Evolutionary conservation across 1,140 invertebrate species (phyloP), one percentile per base, ranked within the genome.

Genomic region (Diabrotica virgifera): DNA sequence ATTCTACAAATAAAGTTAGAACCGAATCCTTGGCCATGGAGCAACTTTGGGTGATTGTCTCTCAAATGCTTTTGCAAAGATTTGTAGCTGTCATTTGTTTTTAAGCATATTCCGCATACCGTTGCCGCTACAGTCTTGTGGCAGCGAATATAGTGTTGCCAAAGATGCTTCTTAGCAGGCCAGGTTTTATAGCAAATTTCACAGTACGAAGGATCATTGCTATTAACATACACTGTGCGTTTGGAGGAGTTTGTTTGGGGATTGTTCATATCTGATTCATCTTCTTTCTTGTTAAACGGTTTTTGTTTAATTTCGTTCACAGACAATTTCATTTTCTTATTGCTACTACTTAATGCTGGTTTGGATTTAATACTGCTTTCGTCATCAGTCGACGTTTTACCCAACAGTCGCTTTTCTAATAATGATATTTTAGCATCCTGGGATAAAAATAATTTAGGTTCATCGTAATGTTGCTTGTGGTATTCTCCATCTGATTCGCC

Each of bases 91-190:
- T 74, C 74, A 68, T 85, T 85, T 0, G 85, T 78, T 70, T 85
- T 83, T 11, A 86, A 66, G 64, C 85, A 86, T 38, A 87, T 85
- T 0, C 85, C 85, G 63, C 85, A 87, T 3, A 85, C 83, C 0
- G 84, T 84, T 0, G 84, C 84, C 0, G 85, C 84, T 63, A 83
- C 83, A 3, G 77, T 73, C 36, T 82, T 80, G 72, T 87, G 85
- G 67, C 84, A 85, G 13, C 85, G 74, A 37, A 86, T 86, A 14
- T 86, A 75, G 71, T 87, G 85, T 69, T 86, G 85, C 85, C 85
- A 87, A 0, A 86, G 72, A 66, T 86, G 85, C 67, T 85, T 85
- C 64, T 85, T 85, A 0, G 83, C 84, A 0, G 85, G 84, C 84
- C 84, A 87, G 13, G 80, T 82, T 72, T 86, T 87, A 0, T 81